Conservation (phyloP, 2,797 vertebrate species). For the Phrynocephalus forsythii region DNA sequence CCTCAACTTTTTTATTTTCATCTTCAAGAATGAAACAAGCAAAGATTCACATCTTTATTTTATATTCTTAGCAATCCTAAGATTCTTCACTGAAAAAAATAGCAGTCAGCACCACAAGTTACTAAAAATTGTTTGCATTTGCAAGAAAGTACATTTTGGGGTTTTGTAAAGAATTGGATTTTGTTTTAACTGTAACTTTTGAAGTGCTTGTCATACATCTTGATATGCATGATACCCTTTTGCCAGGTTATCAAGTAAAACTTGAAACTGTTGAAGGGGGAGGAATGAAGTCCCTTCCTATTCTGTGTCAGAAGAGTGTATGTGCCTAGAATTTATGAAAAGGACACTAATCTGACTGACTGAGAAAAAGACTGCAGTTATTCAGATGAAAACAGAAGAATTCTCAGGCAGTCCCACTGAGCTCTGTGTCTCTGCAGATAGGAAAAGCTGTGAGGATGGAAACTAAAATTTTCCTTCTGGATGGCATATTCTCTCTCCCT, state of each 20-base stretch:
- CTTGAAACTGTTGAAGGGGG: not conserved
- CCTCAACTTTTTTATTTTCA: too few species aligned
- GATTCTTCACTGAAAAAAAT: too few species aligned
- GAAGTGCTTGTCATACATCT: too few species aligned
- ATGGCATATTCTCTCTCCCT: too few species aligned
- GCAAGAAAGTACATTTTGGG: too few species aligned
- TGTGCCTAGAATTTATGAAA: not conserved
- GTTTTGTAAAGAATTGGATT: too few species aligned
- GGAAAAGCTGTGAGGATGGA: not conserved
- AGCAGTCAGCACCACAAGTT: too few species aligned
- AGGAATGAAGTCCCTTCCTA: not conserved
- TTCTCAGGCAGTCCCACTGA: not conserved
- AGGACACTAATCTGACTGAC: not conserved
- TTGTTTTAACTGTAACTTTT: too few species aligned
- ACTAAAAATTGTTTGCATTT: too few species aligned
- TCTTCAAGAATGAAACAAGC: too few species aligned
- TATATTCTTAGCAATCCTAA: too few species aligned
- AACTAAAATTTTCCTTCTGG: not conserved
- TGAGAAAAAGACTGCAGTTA: not conserved
- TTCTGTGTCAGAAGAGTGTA: not conserved
- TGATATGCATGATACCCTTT: not conserved
- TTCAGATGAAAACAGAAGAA: not conserved
- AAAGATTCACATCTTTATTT: too few species aligned
- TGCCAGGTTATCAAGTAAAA: not conserved
- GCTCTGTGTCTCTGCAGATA: not conserved